A percentile compares a stretch with the other conserved stretches of the same genome.
Conservation (phyloP, 2,113 vertebrate genomes). For the Microtus ochrogaster region DNA sequence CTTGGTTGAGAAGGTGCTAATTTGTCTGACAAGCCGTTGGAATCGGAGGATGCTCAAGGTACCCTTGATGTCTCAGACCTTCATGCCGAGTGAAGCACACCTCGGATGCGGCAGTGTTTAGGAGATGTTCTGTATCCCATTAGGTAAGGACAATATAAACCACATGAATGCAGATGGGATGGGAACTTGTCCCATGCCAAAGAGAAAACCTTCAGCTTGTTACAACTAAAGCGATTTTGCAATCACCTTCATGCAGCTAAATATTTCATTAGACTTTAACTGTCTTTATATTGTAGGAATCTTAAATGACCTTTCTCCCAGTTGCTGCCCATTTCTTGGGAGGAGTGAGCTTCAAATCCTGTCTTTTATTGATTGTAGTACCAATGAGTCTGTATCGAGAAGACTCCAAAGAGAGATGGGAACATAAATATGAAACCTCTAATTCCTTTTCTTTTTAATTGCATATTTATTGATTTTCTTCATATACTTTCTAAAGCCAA, state of each 20-base stretch:
- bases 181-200: conserved; percentile 67
- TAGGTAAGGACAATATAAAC: conserved; percentile 86
- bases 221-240: conserved; percentile 78
- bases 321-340: neutral
- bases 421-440: conserved; percentile 63
- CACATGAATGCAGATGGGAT: conserved; percentile 78
- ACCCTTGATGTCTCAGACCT: conserved; percentile 96
- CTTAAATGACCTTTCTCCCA: neutral
- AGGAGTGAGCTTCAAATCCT: conserved; percentile 43
- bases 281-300: conserved; percentile 39
- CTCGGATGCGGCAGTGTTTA: conserved; percentile 89
- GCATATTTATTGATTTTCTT: conserved; percentile 69
- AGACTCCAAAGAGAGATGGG: conserved; percentile 49
- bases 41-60: conserved; percentile 92
- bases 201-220: conserved; percentile 81
- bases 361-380: conserved; percentile 32
- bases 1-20: conserved; percentile 91
- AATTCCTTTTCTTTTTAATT: conserved; percentile 82
- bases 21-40: conserved; percentile 94
- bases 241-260: conserved; percentile 63
- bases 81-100: conserved; percentile 92
- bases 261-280: conserved; percentile 64
- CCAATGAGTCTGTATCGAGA: conserved; percentile 63
- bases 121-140: conserved; percentile 92
- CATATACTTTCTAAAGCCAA: conserved; percentile 68